A percentile compares a stretch with the other conserved stretches of the same genome.
Evolutionary conservation across 2,113 vertebrate species (phyloP).

Genomic region (Leiothrix lutea): DNA sequence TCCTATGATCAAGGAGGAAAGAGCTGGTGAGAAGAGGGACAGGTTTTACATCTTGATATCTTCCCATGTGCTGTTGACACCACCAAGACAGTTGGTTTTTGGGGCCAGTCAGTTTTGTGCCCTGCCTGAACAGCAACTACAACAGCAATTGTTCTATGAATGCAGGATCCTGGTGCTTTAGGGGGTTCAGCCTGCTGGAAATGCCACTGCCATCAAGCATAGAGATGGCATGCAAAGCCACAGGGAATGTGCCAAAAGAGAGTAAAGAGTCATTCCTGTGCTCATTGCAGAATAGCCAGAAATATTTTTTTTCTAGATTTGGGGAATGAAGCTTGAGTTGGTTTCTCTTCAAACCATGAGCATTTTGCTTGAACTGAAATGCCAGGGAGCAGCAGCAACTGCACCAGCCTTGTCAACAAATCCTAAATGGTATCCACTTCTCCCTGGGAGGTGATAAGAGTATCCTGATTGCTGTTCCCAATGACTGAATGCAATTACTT

Average conservation of each 20-base stretch:
- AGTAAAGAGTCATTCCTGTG: background rate
- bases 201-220: background rate
- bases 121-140: no score
- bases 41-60: background rate
- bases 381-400: background rate
- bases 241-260: background rate
- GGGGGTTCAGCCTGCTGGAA: background rate
- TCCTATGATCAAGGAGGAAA: background rate
- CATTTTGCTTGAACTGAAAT: background rate
- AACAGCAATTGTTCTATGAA: background rate
- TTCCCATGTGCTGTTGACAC: background rate
- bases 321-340: background rate
- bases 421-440: background rate
- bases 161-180: background rate
- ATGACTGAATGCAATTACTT: background rate
- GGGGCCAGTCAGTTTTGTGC: background rate
- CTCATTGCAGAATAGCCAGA: background rate
- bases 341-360: background rate
- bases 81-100: rapidly evolving
- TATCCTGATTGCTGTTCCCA: background rate
- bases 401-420: background rate
- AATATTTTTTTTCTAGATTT: background rate
- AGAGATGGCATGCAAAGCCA: background rate
- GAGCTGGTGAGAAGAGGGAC: background rate
- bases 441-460: background rate